A percentile compares a stretch with the other conserved stretches of the same genome.
Evolutionary conservation across 2,797 vertebrate genomes (phyloP).

Genomic region (Poecilia velifera): DNA sequence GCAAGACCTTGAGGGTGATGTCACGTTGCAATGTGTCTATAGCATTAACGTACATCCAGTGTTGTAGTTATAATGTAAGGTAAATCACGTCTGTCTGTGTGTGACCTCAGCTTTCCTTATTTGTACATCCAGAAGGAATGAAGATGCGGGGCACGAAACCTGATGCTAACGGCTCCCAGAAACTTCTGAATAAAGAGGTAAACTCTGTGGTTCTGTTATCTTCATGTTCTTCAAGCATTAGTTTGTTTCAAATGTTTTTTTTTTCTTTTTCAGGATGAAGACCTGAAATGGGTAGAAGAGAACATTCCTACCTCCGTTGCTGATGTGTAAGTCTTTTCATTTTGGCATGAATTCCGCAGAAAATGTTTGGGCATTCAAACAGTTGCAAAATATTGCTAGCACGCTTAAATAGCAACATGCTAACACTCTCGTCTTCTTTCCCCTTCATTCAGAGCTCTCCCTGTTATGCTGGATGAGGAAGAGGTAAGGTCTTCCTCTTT

Average conservation of each 20-base stretch:
- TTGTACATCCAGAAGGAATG: slow-evolving; percentile 87
- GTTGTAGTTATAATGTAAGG: background rate
- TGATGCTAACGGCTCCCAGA: slow-evolving; percentile 89
- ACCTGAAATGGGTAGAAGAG: slow-evolving; percentile 97
- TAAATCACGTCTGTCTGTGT: slow-evolving; percentile 3
- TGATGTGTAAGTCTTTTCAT: slow-evolving; percentile 86
- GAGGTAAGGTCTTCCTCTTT: slow-evolving; percentile 72
- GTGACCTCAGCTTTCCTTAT: background rate
- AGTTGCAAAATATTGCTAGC: background rate
- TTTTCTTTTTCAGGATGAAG: slow-evolving; percentile 85
- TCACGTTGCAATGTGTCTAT: too few relatives aligned
- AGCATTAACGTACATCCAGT: background rate
- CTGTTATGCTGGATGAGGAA: slow-evolving; percentile 82
- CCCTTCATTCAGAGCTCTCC: slow-evolving; percentile 74
- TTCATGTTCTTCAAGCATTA: background rate
- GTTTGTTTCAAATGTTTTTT: slow-evolving; percentile 13
- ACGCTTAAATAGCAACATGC: background rate
- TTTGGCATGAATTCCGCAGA: background rate
- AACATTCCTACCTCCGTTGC: slow-evolving; percentile 94
- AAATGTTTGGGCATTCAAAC: background rate
- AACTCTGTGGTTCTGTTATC: slow-evolving; percentile 40
- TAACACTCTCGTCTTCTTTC: background rate
- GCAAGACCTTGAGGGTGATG: too few relatives aligned
- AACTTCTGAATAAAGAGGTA: slow-evolving; percentile 89
- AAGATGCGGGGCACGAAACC: slow-evolving; percentile 95